Evolutionary conservation across 2,888 invertebrate species (phyloP).

Genomic region (Pteria penguin): DNA sequence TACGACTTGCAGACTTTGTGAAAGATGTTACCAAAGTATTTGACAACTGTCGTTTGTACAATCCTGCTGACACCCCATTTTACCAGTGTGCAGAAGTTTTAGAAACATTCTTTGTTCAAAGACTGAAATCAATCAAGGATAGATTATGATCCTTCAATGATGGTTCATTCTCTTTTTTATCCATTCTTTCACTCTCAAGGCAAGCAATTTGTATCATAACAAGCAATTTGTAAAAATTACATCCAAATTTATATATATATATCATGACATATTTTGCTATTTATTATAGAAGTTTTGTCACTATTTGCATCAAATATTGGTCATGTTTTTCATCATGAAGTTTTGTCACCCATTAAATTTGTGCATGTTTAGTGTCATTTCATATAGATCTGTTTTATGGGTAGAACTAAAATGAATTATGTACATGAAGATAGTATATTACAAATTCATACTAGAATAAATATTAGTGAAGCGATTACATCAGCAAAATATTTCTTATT

Average conservation of each 20-base stretch:
- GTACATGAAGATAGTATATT: no score
- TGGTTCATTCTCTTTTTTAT: no score
- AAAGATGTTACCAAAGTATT: conserved; percentile 99
- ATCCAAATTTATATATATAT: not conserved
- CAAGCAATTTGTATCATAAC: not conserved
- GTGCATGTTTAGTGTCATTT: no score
- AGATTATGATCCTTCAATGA: conserved; percentile 41
- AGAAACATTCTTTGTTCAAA: conserved; percentile 90
- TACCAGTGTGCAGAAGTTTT: conserved; percentile 97
- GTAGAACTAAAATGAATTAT: no score
- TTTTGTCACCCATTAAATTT: no score
- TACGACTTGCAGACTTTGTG: conserved; percentile 94
- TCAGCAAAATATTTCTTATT: no score
- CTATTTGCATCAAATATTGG: no score
- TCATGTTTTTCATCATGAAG: no score
- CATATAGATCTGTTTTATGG: no score
- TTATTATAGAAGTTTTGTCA: no score
- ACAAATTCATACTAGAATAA: no score
- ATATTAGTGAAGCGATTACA: no score
- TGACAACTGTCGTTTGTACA: conserved; percentile 99
- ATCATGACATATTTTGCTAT: not conserved
- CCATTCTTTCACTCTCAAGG: not conserved
- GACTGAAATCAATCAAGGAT: conserved; percentile 71
- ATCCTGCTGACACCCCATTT: conserved; percentile 96
- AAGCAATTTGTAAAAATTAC: not conserved